Percentiles rank a stretch among this genome's conserved stretches.
phyloP scores from a whole-genome alignment of 2,113 vertebrate species.

The Oncorhynchus masou region DNA sequence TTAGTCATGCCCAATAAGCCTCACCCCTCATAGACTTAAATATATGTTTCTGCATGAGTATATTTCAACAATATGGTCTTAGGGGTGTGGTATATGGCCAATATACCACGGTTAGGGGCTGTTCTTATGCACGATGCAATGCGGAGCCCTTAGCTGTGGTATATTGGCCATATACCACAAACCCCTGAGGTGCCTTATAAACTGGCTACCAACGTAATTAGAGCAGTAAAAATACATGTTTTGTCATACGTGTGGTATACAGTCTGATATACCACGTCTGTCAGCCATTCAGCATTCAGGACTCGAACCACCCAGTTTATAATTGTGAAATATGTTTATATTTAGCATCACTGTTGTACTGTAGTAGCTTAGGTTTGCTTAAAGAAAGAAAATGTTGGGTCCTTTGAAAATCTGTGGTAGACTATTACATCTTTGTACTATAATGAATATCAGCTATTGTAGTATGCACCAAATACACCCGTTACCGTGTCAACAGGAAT shows the following conservation, averaged over 20 bases:
- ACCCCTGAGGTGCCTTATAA: too few relatives aligned
- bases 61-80: not conserved
- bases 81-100: too few relatives aligned
- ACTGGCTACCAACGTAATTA: too few relatives aligned
- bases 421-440: slow-evolving; percentile 71
- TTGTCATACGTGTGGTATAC: too few relatives aligned
- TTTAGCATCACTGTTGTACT: slow-evolving; percentile 69
- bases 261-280: too few relatives aligned
- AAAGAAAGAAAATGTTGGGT: slow-evolving; percentile 59
- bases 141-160: too few relatives aligned
- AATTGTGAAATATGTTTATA: slow-evolving; percentile 44
- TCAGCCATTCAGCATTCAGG: too few relatives aligned
- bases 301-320: too few relatives aligned
- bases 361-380: slow-evolving; percentile 65
- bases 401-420: slow-evolving; percentile 1
- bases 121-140: too few relatives aligned
- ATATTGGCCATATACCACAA: too few relatives aligned
- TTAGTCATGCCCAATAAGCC: slow-evolving; percentile 46
- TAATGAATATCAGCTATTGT: slow-evolving; percentile 53
- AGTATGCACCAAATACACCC: slow-evolving; percentile 57
- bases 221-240: too few relatives aligned
- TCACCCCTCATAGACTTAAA: slow-evolving; percentile 57
- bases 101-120: too few relatives aligned
- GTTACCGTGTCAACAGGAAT: slow-evolving; percentile 56
- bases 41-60: slow-evolving; percentile 72